Evolutionary conservation across 1,140 invertebrate species (phyloP), one percentile per base, ranked within the genome.

Genomic region (Aphelinus atriplicis): DNA sequence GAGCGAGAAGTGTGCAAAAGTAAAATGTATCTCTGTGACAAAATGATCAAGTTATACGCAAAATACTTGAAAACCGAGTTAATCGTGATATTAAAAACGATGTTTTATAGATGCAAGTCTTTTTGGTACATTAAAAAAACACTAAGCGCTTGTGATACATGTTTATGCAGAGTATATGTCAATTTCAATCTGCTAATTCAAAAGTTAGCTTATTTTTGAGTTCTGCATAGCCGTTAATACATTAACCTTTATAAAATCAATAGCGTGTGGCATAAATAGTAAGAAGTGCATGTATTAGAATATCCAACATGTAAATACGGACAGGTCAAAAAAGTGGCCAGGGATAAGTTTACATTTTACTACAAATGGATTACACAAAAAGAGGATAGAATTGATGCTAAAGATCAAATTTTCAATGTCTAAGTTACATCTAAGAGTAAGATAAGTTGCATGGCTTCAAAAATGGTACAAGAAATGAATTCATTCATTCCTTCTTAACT

Each of bases 21-120:
- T 72, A 80, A 79, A 77, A 71, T 75, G 71, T 74, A 75, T 53
- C 73, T 83, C 43, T 63, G 7, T 7, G 74, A 78, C 64, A 75
- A 71, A 42, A 43, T 82, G 45, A 76, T 77, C 2, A 77, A 78
- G 66, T 77, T 82, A 46, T 78, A 78, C 56, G 62, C 61, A 77
- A 78, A 72, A 47, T 72, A 64, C 70, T 10, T 26, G 4, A 6
- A 56, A 69, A 51, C 53, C 66, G 53, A 62, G 48, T 4, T 53
- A 60, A 46, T 69, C 1, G 68, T 72, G 63, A 71, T 75, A 3
- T 78, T 72, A 7, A 55, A 57, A 7, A 6, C 76, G 1, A 62
- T 58, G 2, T 75, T 78, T 46, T 74, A 67, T 58, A 68, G 58
- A 53, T 48, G 65, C 9, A 71, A 68, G 60, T 72, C 71, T 26